Base-by-base conservation (phyloP, 37 sponge, comb jelly and placozoan genomes). In the Petrosia ficiformis region DNA sequence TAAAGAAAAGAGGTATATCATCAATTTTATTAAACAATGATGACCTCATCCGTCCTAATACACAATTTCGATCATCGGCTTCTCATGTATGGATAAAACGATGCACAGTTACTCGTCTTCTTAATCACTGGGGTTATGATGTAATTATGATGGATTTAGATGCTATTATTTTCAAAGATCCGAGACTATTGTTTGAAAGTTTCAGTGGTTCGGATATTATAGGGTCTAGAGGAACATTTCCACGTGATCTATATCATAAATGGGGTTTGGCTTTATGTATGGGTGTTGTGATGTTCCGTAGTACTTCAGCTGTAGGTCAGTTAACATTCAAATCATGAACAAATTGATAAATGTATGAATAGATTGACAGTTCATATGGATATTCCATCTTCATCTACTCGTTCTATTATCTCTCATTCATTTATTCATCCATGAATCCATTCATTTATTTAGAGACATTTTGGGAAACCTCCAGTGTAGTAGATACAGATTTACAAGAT, bases 211-310 rank as follows among this genome's bases (percentile, higher is more conserved):
- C 74, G 26, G 86, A 85, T 42, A 67, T 85, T n/a, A 48, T 85
- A 33, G 79, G 75, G 26, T 79, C 79, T 30, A 39, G 57, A 25
- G 86, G 86, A 22, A 39, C 1, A 0, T 85, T 68, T 39, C 86
- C 86, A 8, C 74, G 68, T 31, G 39, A 59, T 10, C 39, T 85
- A 29, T 65, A 70, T 28, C 25, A 39, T 21, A 42, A 54, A 26
- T 85, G 86, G 86, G 54, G 54, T 48, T 39, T 40, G 0, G 79
- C 86, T 1, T 28, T 85, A 35, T 85, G 86, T 22, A 85, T 85
- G 86, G 86, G 86, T 16, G 75, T 74, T 54, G 64, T 56, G 1
- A 24, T 79, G 26, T 73, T 85, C n/a, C 44, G 75, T 40, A 73
- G 61, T 66, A 67, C 75, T 11, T 59, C 39, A 3, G 39, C 5